A percentile compares a stretch with the other conserved stretches of the same genome.
These are phyloP conservation scores for Myocastor coypus DNA, from an alignment of 2,113 vertebrate species.

Conservation along the genomic window DNA sequence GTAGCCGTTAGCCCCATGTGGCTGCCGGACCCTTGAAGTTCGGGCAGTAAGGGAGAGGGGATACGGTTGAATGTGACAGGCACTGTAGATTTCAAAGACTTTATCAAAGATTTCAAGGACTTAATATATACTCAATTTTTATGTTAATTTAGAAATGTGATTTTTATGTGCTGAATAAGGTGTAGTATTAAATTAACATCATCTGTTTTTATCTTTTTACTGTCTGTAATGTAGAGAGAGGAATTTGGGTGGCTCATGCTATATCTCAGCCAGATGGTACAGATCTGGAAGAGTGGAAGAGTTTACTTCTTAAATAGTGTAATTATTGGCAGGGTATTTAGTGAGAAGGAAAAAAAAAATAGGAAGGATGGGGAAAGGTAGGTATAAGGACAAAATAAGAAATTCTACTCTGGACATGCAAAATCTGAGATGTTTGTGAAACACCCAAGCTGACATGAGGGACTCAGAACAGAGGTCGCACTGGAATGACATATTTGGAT, in stretches of 20 bases:
- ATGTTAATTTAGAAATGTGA: not conserved
- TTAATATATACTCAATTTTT: not conserved
- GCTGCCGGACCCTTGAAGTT: not conserved
- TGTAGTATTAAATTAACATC: not conserved
- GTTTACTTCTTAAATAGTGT: not conserved
- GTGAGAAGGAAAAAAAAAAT: not conserved
- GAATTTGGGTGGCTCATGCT: not conserved
- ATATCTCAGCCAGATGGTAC: not conserved
- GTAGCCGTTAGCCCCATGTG: not conserved
- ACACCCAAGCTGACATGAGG: not conserved
- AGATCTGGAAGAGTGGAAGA: not conserved
- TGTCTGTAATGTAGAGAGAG: not conserved
- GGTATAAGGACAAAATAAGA: not conserved
- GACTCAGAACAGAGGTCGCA: not conserved
- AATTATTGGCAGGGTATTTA: not conserved
- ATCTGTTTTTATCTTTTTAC: not conserved
- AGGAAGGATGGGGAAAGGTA: not conserved
- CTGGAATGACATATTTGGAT: fast-evolving
- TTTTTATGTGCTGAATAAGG: not conserved
- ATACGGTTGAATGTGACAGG: not conserved
- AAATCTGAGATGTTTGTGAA: not conserved
- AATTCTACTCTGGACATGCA: not conserved
- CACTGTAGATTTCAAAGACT: not conserved
- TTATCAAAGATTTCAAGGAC: not conserved
- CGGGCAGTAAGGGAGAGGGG: not conserved